Evolutionary conservation across 2,113 vertebrate species (phyloP).

Genomic region (Toxotes jaculatrix): DNA sequence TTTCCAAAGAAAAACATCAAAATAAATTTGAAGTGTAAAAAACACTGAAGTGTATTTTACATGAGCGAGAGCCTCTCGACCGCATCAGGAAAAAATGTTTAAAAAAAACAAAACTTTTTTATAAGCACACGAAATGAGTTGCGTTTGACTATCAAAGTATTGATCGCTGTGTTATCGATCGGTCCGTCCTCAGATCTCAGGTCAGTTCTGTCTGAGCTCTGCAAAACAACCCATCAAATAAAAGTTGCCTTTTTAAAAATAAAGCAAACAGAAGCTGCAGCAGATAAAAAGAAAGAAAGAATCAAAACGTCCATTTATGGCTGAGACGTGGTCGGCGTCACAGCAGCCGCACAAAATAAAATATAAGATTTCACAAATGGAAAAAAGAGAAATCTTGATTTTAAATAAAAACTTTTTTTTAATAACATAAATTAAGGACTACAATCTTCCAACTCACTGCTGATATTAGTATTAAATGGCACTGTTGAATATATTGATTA

Average conservation of each 20-base stretch:
- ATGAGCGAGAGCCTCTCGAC: not conserved
- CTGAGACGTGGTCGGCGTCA: no score
- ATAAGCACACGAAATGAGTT: no score
- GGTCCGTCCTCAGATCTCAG: slow-evolving; percentile 2
- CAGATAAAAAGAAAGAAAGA: not conserved
- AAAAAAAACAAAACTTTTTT: no score
- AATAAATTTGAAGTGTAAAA: no score
- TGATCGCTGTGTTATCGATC: not conserved
- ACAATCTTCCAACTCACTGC: not conserved
- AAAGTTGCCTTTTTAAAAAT: not conserved
- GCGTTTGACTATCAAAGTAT: not conserved
- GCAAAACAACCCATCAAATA: not conserved
- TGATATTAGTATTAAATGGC: not conserved
- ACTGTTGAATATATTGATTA: not conserved
- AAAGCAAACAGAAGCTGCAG: not conserved
- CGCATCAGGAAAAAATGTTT: no score
- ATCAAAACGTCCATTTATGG: not conserved
- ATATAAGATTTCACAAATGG: not conserved
- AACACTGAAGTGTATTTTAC: no score
- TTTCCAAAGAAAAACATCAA: not conserved
- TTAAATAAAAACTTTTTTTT: not conserved
- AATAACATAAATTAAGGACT: no score
- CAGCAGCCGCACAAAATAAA: not conserved
- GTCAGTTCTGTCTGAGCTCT: slow-evolving; percentile 11
- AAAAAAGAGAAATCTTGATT: not conserved